These are phyloP conservation scores for Labrus mixtus DNA, from an alignment of 2,113 vertebrate genomes.

Conservation along the genomic window DNA sequence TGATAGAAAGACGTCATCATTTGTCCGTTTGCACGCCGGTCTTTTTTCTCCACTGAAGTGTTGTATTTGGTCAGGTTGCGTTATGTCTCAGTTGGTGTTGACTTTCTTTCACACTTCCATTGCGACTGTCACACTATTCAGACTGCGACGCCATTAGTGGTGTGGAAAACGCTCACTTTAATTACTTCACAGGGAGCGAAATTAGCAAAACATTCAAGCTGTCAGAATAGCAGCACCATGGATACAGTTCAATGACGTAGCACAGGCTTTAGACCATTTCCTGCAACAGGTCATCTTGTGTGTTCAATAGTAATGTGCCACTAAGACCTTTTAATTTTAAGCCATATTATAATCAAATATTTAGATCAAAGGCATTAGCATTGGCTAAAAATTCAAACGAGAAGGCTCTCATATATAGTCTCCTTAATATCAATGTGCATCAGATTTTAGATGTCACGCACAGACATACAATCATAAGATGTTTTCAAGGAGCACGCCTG, in stretches of 20 bases:
- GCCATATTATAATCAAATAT: not conserved
- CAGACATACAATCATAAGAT: too few relatives aligned
- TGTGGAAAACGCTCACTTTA: not conserved
- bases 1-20: not conserved
- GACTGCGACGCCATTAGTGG: not conserved
- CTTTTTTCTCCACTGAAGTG: slow-evolving; percentile 10
- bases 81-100: slow-evolving; percentile 5
- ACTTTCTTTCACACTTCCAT: slow-evolving; percentile 37
- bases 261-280: not conserved
- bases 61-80: not conserved
- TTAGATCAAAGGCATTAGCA: not conserved
- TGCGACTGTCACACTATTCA: not conserved
- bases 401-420: too few relatives aligned
- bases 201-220: not conserved
- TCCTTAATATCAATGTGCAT: too few relatives aligned
- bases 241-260: not conserved
- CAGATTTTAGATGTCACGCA: too few relatives aligned
- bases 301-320: too few relatives aligned
- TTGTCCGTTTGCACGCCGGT: not conserved
- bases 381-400: too few relatives aligned
- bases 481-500: too few relatives aligned
- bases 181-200: not conserved
- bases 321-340: not conserved
- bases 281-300: not conserved
- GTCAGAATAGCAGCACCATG: not conserved